These are phyloP conservation scores for Nomada ferruginata DNA, from an alignment of 2,888 invertebrate genomes.

Conservation along the genomic window DNA sequence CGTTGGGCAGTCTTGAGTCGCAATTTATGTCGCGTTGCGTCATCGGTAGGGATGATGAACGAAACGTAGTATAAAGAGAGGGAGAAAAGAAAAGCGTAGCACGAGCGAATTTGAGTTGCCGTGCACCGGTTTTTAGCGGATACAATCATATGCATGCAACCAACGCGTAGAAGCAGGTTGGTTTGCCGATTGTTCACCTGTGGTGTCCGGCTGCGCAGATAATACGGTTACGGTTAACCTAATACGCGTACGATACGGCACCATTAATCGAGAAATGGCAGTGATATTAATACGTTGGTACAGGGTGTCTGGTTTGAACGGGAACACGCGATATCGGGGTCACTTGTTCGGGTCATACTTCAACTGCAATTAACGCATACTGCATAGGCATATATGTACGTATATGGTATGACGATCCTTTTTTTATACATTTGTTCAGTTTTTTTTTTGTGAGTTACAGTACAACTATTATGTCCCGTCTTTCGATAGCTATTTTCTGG, in stretches of 20 bases:
- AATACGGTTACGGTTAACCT: slow-evolving; percentile 50
- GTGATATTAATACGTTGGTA: slow-evolving; percentile 20
- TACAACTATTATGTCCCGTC: too few species aligned
- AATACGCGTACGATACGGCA: slow-evolving; percentile 33
- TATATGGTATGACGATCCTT: neutral
- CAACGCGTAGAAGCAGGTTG: slow-evolving; percentile 1
- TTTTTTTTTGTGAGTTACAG: too few species aligned
- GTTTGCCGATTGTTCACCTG: slow-evolving; percentile 32
- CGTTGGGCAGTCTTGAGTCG: neutral
- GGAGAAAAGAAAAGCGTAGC: neutral
- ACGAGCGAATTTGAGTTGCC: slow-evolving; percentile 17
- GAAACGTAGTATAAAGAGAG: neutral
- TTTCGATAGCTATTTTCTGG: too few species aligned
- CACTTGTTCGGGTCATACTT: slow-evolving; percentile 5
- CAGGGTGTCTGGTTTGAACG: slow-evolving; percentile 21
- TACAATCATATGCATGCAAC: neutral
- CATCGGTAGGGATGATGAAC: neutral
- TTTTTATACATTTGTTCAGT: neutral
- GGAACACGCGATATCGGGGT: slow-evolving; percentile 22
- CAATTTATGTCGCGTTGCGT: slow-evolving; percentile 18
- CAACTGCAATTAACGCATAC: slow-evolving; percentile 15
- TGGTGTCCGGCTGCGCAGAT: slow-evolving; percentile 26
- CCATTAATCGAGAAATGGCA: slow-evolving; percentile 30
- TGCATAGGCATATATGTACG: too few species aligned
- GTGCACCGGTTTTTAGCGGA: slow-evolving; percentile 22